phyloP scores from a whole-genome alignment of 2,113 vertebrate species.

The Caloenas nicobarica region DNA sequence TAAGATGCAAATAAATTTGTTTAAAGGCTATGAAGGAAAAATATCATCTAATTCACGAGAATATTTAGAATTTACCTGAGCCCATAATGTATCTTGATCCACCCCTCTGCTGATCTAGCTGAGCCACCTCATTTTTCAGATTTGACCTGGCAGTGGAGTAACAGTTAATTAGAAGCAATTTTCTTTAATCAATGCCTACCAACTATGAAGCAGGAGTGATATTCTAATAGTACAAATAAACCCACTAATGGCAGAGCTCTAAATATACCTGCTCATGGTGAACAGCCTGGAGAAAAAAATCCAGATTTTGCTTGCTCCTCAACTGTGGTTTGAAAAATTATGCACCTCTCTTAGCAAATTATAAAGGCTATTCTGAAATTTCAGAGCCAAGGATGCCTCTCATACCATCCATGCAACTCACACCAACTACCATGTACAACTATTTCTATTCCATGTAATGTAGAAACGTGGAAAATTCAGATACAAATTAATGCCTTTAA shows the following conservation, averaged over 20 bases:
- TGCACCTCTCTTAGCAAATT: background rate
- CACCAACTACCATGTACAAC: background rate
- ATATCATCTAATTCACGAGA: background rate
- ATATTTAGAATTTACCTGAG: constrained; percentile 80
- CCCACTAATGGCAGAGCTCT: background rate
- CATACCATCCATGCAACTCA: background rate
- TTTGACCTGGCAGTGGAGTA: constrained; percentile 74
- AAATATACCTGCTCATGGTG: background rate
- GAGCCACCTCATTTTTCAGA: constrained; percentile 76
- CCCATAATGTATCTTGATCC: constrained; percentile 88
- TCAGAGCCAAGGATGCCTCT: background rate
- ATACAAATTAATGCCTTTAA: background rate
- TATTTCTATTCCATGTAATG: background rate
- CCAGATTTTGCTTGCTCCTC: background rate
- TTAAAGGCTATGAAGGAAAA: background rate
- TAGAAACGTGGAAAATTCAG: background rate
- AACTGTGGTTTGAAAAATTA: background rate
- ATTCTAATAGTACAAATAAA: background rate
- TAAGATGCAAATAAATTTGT: background rate
- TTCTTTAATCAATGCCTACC: background rate
- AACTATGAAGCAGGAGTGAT: background rate
- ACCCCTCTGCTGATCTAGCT: constrained; percentile 81
- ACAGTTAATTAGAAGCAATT: background rate
- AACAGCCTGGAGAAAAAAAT: background rate
- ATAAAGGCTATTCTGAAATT: background rate